Base-by-base conservation (phyloP, 2,113 vertebrate genomes). In the Pseudorasbora parva region DNA sequence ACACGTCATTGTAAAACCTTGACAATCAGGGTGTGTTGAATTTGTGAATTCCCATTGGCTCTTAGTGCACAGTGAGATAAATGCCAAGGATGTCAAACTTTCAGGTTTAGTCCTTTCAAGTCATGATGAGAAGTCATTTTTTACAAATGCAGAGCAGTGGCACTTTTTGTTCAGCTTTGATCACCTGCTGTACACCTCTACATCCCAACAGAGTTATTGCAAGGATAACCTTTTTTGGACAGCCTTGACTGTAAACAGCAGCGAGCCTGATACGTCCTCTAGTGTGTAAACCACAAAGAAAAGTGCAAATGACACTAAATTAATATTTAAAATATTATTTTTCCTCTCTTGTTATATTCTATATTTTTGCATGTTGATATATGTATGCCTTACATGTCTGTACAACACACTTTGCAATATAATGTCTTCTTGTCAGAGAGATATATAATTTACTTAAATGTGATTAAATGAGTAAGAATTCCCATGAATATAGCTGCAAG, bases 31-130 rank as follows among this genome's bases (percentile, higher is more conserved):
- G 62, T 54, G 78, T 68, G 62, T 6, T 12, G 1, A 8, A 23
- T 7, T 14, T 56, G 27, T 81, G 15, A 56, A 37, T 54, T 23
- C 62, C 12, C 45, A 81, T 69, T 80, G 78, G 78, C n/a, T 62
- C 43, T 66, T 3, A 17, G 19, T 9, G 37, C 5, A 0, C 19
- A 17, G 23, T 25, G 54, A 5, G 8, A 59, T 21, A 23, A 25
- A 78, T 60, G 33, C 19, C n/a, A 51, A 0, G 21, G 15, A 51
- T n/a, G 6, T 14, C 30, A 60, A 19, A 43, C 4, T 2, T 76
- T 78, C 14, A 23, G 25, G 1, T 10, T 45, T 60, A 23, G n/a
- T 25, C 1, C 33, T 37, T 2, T n/a, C 10, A n/a, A 37, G 9
- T 66, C 21, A 37, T 37, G 64, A 33, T 68, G 30, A 19, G 30